Base-by-base conservation (phyloP, 2,113 vertebrate species). In the Oryzias javanicus region DNA sequence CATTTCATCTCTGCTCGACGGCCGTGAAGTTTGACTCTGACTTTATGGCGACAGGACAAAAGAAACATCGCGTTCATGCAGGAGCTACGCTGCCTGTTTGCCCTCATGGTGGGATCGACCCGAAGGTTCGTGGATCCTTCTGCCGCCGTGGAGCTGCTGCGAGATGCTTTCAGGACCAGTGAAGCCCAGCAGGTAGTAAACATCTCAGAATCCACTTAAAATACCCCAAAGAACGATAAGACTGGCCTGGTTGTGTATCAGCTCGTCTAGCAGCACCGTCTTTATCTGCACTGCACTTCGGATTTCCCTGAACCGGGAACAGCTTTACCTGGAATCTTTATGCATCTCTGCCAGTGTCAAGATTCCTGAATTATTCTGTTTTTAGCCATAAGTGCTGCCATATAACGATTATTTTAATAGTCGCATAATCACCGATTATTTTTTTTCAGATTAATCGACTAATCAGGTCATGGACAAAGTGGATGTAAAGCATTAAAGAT, bases 11-110 rank as follows among this genome's bases (percentile, higher is more conserved):
- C 19, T 16, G 8, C n/a, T 17, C 42, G 17, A 18, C 3, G 15
- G 19, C 1, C 14, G 0, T 35, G 27, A 19, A 40, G 56, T 57
- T 42, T 72, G 56, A 55, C 56, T 19, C 18, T 40, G 29, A 53
- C 12, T 58, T 24, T 67, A 14, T 25, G 18, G 76, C 42, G 2
- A 41, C 86, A 98, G 97, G 94, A 95, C 82, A 98, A 97, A 86
- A 94, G 96, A 85, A 99, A 98, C 58, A 87, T 97, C 0, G 91
- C 94, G 0, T 98, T 99, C 89, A 97, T 99, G 97, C 95, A 96
- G 79, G 97, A 99, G 74, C 92, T 99, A 66, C 94, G 96, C 14
- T 95, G 92, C 65, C 91, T 99, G 42, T 99, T 99, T 68, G 93
- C 96, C 22, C 84, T 98, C 47, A 96, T 98, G 96, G 90, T 98